Base-by-base conservation (phyloP, 2,797 vertebrate genomes). In the Enteromius paludinosus region DNA sequence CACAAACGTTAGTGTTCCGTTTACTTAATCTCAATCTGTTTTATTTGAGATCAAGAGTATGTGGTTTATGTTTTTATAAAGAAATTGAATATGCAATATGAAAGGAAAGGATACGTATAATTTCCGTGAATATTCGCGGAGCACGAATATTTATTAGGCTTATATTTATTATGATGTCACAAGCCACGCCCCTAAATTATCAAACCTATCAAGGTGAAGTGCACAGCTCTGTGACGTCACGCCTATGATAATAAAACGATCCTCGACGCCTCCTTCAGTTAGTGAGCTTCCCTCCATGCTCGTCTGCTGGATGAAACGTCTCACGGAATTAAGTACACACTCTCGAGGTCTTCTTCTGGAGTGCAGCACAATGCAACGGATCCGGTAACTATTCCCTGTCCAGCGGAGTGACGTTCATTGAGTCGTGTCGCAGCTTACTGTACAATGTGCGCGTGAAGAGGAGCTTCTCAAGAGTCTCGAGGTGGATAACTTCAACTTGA, bases 371-470 rank as follows among this genome's bases (percentile, higher is more conserved):
- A 54, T 78, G 62, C 45, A 9, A 28, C 64, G 64, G 47, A 56
- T 1, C n/a, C 33, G 20, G 23, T 80, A 71, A 47, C 20, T 20
- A 45, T 56, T 45, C 66, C 1, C 12, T 47, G 10, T 25, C 30
- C 25, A 28, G 9, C 77, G 54, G 68, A 79, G 64, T 47, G 8
- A 8, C 23, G 12, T 35, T 61, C 17, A 45, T 61, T 47, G 18
- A 10, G 12, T 2, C 5, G 45, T 38, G 11, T 33, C 8, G 49
- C 30, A 6, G 33, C 2, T 49, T 77, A 28, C 20, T 65, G 28
- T 30, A 49, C 54, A 1, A 81, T 49, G 78, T 23, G 78, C 18
- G 35, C 54, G 66, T 81, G 68, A 81, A 61, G 41, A 52, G 65
- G n/a, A 54, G 28, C 5, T 11, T 33, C 25, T 33, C 0, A 23